Percentiles rank a stretch among this genome's conserved stretches.
phyloP scores from a whole-genome alignment of 2,888 invertebrate genomes.

The Ochropleura leucogaster region DNA sequence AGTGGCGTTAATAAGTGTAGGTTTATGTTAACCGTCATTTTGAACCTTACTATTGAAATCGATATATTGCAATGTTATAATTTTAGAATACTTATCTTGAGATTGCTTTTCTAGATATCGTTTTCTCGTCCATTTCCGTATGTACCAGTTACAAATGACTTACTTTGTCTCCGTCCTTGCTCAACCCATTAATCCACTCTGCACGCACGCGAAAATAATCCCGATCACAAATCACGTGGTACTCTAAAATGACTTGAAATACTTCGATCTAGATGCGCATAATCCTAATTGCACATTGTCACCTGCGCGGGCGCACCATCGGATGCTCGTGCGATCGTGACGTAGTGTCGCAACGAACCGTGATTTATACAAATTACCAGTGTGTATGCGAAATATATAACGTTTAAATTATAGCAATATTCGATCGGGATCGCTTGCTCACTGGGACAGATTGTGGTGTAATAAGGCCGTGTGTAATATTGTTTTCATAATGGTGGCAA shows the following conservation, averaged over 20 bases:
- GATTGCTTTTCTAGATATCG: not conserved
- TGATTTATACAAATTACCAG: slow-evolving; percentile 83
- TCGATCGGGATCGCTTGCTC: slow-evolving; percentile 66
- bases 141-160: slow-evolving; percentile 6
- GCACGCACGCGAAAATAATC: slow-evolving; percentile 50
- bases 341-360: slow-evolving; percentile 76
- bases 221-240: slow-evolving; percentile 47
- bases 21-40: not conserved
- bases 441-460: slow-evolving; percentile 54
- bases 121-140: not conserved
- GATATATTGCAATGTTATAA: not conserved
- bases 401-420: slow-evolving; percentile 78
- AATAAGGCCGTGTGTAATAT: slow-evolving; percentile 48
- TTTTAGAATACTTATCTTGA: not conserved
- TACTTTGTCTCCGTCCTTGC: slow-evolving; percentile 9
- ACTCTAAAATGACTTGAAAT: slow-evolving; percentile 61
- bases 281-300: slow-evolving; percentile 84
- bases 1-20: not conserved
- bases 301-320: slow-evolving; percentile 63
- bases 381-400: slow-evolving; percentile 78
- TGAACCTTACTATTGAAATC: not conserved
- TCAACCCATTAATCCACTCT: slow-evolving; percentile 21
- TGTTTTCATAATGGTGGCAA: slow-evolving; percentile 49
- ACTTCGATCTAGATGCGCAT: slow-evolving; percentile 68
- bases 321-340: slow-evolving; percentile 83